phyloP scores from a whole-genome alignment of 2,888 invertebrate species.

The Sarcophaga subvicina region DNA sequence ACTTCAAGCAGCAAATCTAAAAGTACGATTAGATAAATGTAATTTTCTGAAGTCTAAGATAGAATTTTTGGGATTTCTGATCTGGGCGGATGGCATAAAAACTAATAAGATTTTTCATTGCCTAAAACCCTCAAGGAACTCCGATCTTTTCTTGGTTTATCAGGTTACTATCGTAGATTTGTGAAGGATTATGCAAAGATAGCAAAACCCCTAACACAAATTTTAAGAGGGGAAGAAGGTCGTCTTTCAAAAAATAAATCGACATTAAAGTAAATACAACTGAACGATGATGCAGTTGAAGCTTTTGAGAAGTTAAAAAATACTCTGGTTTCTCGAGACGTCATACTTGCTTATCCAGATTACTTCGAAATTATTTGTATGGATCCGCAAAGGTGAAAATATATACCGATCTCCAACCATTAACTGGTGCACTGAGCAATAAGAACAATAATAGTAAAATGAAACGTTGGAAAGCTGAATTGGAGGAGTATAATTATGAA shows the following conservation, averaged over 20 bases:
- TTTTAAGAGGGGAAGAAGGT: background rate
- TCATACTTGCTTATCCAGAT: too few relatives aligned
- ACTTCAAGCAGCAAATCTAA: too few relatives aligned
- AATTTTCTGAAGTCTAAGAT: too few relatives aligned
- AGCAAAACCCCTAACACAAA: conserved; percentile 15
- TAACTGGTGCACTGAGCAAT: conserved; percentile 39
- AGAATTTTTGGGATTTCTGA: too few relatives aligned
- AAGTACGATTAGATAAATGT: too few relatives aligned
- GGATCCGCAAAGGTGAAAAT: conserved; percentile 39
- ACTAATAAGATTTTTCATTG: background rate
- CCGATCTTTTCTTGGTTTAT: conserved; percentile 58
- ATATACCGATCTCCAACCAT: conserved; percentile 50
- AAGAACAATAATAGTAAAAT: conserved; percentile 49
- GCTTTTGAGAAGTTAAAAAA: too few relatives aligned
- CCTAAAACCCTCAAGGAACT: conserved; percentile 52
- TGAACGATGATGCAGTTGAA: too few relatives aligned
- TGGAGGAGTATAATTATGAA: background rate
- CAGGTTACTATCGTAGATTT: conserved; percentile 45
- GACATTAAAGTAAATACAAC: too few relatives aligned
- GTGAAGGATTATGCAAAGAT: conserved; percentile 2
- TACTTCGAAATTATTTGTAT: conserved; percentile 38
- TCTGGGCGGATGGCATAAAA: too few relatives aligned
- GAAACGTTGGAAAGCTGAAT: conserved; percentile 47
- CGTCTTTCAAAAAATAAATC: too few relatives aligned
- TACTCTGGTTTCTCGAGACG: too few relatives aligned